phyloP scores from a whole-genome alignment of 2,888 invertebrate species.

The Lasioglossum pauxillum region DNA sequence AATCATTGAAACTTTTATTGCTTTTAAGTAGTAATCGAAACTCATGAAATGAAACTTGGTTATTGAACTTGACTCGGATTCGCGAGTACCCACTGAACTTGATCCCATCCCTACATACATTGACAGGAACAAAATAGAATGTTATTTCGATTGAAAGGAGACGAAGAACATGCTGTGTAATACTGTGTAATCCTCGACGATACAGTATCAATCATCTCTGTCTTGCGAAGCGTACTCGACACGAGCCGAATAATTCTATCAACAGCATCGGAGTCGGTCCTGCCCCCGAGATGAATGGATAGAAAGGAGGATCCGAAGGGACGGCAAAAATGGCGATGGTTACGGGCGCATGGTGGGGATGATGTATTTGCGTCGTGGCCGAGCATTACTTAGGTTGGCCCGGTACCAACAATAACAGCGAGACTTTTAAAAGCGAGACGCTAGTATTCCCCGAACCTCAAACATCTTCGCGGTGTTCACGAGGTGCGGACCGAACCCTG shows the following conservation, averaged over 20 bases:
- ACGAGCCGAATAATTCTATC: slow-evolving; percentile 51
- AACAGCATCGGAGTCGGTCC: slow-evolving; percentile 2
- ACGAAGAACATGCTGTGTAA: neutral
- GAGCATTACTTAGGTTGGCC: slow-evolving; percentile 72
- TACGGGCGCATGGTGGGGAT: slow-evolving; percentile 25
- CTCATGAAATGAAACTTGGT: too few relatives aligned
- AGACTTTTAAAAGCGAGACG: slow-evolving; percentile 69
- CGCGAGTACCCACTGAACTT: too few relatives aligned
- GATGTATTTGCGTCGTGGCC: slow-evolving; percentile 71
- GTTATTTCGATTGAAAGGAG: neutral
- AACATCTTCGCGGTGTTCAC: slow-evolving; percentile 50
- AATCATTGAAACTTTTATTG: too few relatives aligned
- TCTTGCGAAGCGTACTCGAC: neutral
- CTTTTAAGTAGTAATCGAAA: too few relatives aligned
- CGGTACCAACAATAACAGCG: slow-evolving; percentile 74
- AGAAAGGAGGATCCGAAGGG: slow-evolving; percentile 22
- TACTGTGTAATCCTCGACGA: neutral
- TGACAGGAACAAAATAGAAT: neutral
- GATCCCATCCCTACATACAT: neutral
- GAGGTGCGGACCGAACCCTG: slow-evolving; percentile 21
- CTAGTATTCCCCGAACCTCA: slow-evolving; percentile 61
- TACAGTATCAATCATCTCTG: neutral
- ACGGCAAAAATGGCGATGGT: slow-evolving; percentile 31
- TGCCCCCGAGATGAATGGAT: slow-evolving; percentile 41
- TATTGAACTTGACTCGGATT: too few relatives aligned